phyloP scores from a whole-genome alignment of 1,140 invertebrate species.

The Zaprionus nigranus region DNA sequence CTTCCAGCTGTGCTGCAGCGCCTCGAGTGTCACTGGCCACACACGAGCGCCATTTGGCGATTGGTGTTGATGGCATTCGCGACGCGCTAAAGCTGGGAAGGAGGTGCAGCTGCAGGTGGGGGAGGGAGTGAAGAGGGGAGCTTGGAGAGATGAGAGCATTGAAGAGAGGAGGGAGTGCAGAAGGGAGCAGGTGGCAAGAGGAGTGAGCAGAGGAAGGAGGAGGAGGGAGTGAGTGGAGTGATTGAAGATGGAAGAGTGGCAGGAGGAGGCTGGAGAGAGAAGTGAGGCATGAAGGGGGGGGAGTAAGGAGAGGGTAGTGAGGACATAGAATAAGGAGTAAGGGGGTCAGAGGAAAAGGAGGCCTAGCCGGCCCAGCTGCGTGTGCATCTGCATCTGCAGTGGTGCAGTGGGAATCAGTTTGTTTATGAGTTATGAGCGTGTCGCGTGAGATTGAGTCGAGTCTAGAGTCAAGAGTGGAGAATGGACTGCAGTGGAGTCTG shows the following conservation, averaged over 20 bases:
- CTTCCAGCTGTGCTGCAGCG: slow-evolving; percentile 77
- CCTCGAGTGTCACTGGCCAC: slow-evolving; percentile 80
- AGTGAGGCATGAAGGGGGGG: no score
- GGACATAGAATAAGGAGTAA: no score
- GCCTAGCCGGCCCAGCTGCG: slow-evolving; percentile 32
- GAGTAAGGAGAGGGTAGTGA: background rate
- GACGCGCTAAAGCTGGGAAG: slow-evolving; percentile 21
- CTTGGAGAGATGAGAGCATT: background rate
- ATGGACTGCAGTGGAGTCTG: background rate
- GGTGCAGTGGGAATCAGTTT: slow-evolving; percentile 9
- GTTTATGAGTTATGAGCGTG: slow-evolving; percentile 79
- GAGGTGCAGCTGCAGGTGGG: no score
- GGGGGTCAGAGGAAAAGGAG: background rate
- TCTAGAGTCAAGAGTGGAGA: slow-evolving; percentile 20
- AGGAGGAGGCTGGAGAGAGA: no score
- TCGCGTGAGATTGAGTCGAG: slow-evolving; percentile 63
- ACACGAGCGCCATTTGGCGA: slow-evolving; percentile 78
- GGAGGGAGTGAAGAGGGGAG: background rate
- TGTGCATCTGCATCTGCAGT: slow-evolving; percentile 43
- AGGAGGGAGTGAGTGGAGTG: slow-evolving; percentile 7
- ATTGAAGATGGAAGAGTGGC: no score
- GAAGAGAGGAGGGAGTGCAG: background rate
- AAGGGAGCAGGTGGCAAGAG: no score
- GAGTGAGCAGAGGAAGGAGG: background rate
- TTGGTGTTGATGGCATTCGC: slow-evolving; percentile 76